Percentiles rank a stretch among this genome's conserved stretches.
These are phyloP conservation scores for Montipora cactus DNA, from an alignment of 64 coral and sea anemone genomes.

Conservation along the genomic window DNA sequence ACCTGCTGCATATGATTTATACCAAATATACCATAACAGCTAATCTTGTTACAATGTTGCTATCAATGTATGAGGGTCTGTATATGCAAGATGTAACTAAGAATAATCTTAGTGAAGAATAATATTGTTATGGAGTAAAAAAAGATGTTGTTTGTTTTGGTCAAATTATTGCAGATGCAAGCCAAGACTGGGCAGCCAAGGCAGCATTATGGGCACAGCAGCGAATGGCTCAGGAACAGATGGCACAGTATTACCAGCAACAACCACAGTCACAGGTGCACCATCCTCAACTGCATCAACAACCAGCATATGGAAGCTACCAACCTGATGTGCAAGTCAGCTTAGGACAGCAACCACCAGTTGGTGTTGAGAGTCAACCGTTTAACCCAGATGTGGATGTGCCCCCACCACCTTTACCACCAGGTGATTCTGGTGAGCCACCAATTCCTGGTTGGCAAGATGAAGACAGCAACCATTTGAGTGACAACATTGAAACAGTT, in stretches of 20 bases:
- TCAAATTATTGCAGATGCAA: slow-evolving; percentile 58
- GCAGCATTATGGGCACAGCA: slow-evolving; percentile 98
- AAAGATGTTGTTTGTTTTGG: no score
- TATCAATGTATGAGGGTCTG: no score
- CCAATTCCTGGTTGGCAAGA: slow-evolving; percentile 72
- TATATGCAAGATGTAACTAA: no score
- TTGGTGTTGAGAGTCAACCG: slow-evolving; percentile 10
- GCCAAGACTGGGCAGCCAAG: slow-evolving; percentile 89
- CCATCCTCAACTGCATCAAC: slow-evolving; percentile 61
- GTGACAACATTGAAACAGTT: slow-evolving; percentile 89
- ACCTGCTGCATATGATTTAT: no score
- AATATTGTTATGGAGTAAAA: no score
- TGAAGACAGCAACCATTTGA: slow-evolving; percentile 11
- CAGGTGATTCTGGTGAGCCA: slow-evolving; percentile 65
- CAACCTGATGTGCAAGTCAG: slow-evolving; percentile 16
- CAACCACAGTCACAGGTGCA: slow-evolving; percentile 20
- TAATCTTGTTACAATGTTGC: no score
- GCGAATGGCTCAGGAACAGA: slow-evolving; percentile 84
- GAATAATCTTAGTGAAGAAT: no score
- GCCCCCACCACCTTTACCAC: slow-evolving; percentile 84
- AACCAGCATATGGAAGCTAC: slow-evolving; percentile 27
- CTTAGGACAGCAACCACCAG: slow-evolving; percentile 27
- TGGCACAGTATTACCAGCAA: slow-evolving; percentile 84
- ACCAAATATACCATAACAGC: no score
- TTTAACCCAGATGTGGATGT: slow-evolving; percentile 40